Base-by-base conservation (phyloP, 1,140 invertebrate species). In the Rhyacophila brunnea region DNA sequence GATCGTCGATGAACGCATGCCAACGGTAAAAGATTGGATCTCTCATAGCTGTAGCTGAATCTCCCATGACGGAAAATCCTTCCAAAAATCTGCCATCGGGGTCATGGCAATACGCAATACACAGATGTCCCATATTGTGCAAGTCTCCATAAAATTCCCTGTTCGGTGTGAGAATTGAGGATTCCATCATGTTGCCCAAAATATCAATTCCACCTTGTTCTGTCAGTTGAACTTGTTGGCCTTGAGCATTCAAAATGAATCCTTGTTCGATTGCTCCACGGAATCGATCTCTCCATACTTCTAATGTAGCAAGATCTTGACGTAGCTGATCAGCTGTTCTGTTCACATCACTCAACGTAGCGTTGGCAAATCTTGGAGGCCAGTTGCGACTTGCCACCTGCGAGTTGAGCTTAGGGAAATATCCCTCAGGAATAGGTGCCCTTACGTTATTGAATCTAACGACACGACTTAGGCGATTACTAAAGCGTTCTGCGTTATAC, bases 1-100 rank as follows among this genome's bases (percentile, higher is more conserved):
- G 77, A 50, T 91, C 83, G 66, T 94, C 89, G 13, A 93, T 79
- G 63, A 85, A 87, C 2, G 87, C 84, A 66, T 93, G 92, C 87
- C 86, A 92, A 68, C 88, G 84, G 71, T 92, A 94, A 74, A 94
- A 93, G 3, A 90, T 72, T 0, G 92, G 91, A 73, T 94, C 92
- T n/a, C 91, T 80, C 88, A 90, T 88, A 1, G 87, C 84, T 9
- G 87, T 90, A 0, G 86, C 81, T 0, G 83, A 75, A 67, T 89
- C 87, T 13, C 83, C 86, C 80, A 89, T 86, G 0, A 85, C 77
- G 35, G 80, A 70, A 54, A 82, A 83, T 2, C 71, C 70, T 74
- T 85, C 83, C 32, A 59, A 38, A 15, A 48, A 66, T 50, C 58
- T 49, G 13, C 45, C 76, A 68, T 89, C 85, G 0, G 88, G 88